A percentile compares a stretch with the other conserved stretches of the same genome.
Evolutionary conservation across 2,888 invertebrate species (phyloP).

Genomic region (Frankliniella fusca): DNA sequence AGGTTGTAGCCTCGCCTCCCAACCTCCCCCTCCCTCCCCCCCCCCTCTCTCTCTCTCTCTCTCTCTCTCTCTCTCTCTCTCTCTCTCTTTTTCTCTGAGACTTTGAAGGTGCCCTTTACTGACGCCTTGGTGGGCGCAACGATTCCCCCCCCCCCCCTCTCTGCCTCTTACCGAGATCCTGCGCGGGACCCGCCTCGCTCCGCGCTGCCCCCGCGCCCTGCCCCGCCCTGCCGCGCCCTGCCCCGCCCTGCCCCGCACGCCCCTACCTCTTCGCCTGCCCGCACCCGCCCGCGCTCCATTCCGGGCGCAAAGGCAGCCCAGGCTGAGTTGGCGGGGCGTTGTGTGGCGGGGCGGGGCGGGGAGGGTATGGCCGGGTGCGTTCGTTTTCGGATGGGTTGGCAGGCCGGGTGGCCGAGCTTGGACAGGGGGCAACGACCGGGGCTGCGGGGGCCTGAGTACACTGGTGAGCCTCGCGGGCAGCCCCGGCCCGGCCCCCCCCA

Average conservation of each 20-base stretch:
- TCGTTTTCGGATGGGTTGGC: constrained; percentile 7
- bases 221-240: too few species aligned
- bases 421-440: background rate
- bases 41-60: background rate
- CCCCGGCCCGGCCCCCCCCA: too few species aligned
- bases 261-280: too few species aligned
- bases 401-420: background rate
- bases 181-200: background rate
- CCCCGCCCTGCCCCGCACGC: too few species aligned
- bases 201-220: too few species aligned
- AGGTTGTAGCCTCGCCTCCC: background rate
- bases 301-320: background rate
- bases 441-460: too few species aligned
- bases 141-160: background rate
- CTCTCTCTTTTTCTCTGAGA: background rate
- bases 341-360: too few species aligned
- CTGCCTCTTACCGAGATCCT: background rate
- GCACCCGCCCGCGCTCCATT: background rate
- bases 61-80: background rate
- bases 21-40: background rate
- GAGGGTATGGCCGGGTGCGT: constrained; percentile 15
- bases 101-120: constrained; percentile 4
- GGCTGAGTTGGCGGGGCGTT: too few species aligned
- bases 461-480: too few species aligned
- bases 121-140: constrained; percentile 5